Evolutionary conservation across 2,113 vertebrate species (phyloP).

Genomic region (Lota lota): DNA sequence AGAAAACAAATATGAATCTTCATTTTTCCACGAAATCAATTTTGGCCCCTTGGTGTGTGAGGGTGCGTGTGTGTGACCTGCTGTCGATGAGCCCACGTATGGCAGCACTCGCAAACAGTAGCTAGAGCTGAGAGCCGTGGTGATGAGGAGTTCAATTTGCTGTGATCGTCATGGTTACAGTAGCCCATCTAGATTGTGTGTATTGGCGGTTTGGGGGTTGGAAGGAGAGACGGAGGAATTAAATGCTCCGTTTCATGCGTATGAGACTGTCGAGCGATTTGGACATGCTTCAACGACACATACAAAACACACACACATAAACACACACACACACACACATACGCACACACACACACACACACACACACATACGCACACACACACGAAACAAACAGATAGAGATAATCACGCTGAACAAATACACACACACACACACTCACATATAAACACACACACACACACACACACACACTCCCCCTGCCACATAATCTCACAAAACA

Average conservation of each 20-base stretch:
- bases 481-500: too few relatives aligned
- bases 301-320: not conserved
- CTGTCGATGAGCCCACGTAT: not conserved
- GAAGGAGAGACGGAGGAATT: too few relatives aligned
- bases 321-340: not conserved
- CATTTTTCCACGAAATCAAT: too few relatives aligned
- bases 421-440: not conserved
- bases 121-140: not conserved
- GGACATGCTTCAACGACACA: not conserved
- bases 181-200: not conserved
- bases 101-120: not conserved
- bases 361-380: not conserved
- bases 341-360: not conserved
- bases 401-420: not conserved
- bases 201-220: not conserved
- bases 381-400: not conserved
- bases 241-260: too few relatives aligned
- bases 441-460: not conserved
- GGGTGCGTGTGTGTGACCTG: too few relatives aligned
- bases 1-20: too few relatives aligned
- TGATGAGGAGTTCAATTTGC: not conserved
- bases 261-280: too few relatives aligned
- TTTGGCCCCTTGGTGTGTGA: too few relatives aligned
- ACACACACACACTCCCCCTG: too few relatives aligned
- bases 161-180: slow-evolving; percentile 10